phyloP scores from a whole-genome alignment of 2,113 vertebrate species.

The Anser brachyrhynchus region DNA sequence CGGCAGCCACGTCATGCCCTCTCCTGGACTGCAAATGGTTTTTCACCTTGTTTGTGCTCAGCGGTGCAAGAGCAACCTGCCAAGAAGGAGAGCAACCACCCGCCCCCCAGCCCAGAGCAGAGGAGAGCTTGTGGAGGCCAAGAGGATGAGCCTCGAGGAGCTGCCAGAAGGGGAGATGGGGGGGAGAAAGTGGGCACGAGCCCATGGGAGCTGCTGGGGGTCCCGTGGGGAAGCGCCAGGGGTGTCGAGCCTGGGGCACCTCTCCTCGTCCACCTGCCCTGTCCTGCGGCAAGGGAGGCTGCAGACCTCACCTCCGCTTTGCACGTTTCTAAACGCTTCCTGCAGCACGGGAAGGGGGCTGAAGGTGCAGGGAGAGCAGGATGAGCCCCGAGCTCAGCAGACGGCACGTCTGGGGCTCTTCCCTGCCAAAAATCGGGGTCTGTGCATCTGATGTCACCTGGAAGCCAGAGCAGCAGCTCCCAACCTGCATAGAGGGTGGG shows the following conservation, averaged over 20 bases:
- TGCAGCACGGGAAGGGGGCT: background rate
- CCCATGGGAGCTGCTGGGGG: background rate
- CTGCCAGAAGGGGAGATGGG: background rate
- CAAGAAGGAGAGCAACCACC: background rate
- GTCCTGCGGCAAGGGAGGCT: background rate
- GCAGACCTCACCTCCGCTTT: background rate
- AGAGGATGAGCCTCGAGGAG: background rate
- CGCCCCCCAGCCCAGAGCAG: background rate
- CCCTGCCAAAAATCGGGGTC: background rate
- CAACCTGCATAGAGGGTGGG: background rate
- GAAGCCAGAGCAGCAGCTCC: background rate
- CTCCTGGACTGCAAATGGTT: background rate
- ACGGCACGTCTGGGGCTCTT: background rate
- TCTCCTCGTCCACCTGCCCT: background rate
- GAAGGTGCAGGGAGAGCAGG: no score
- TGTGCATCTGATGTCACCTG: background rate
- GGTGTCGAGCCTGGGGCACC: background rate
- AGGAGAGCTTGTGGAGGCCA: background rate
- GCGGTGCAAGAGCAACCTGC: background rate
- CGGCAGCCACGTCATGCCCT: background rate
- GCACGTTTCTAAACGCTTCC: background rate
- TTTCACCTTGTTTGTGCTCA: background rate
- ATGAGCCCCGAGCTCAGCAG: accelerated
- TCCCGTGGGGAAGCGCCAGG: background rate
- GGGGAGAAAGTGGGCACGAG: background rate